Evolutionary conservation across 2,888 invertebrate genomes (phyloP).

Genomic region (Leptinotarsa juncta): DNA sequence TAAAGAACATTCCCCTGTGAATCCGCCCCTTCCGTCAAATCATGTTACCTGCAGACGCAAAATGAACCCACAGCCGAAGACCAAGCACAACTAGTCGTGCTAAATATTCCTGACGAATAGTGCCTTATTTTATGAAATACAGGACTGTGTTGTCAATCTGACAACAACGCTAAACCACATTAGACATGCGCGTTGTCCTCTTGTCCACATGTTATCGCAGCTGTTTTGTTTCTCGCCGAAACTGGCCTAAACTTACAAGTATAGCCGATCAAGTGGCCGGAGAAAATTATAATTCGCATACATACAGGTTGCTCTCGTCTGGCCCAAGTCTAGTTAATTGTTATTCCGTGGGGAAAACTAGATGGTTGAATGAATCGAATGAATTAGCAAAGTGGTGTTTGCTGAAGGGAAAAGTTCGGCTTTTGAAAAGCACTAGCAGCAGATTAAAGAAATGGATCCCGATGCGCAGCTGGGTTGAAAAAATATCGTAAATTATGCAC

Average conservation of each 20-base stretch:
- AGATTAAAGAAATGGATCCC: constrained; percentile 19
- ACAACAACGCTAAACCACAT: constrained; percentile 24
- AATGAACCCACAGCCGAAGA: no score
- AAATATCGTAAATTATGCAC: constrained; percentile 25
- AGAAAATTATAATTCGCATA: constrained; percentile 37
- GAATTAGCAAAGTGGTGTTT: constrained; percentile 27
- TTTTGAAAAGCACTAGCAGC: constrained; percentile 15
- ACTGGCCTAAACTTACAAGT: constrained; percentile 19
- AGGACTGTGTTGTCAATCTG: neutral
- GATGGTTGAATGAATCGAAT: constrained; percentile 12
- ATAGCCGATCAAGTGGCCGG: constrained; percentile 33
- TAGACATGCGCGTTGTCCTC: constrained; percentile 37
- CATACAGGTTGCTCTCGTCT: constrained; percentile 31
- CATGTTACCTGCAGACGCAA: no score
- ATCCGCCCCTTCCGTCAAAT: no score
- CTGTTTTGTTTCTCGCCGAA: constrained; percentile 43
- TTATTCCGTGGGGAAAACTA: constrained; percentile 17
- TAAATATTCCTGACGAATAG: no score
- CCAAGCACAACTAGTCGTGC: no score
- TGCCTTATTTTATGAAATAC: neutral
- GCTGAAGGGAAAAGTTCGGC: constrained; percentile 21
- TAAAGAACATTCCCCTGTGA: no score
- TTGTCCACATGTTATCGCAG: constrained; percentile 51
- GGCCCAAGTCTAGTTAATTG: constrained; percentile 20
- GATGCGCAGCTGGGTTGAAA: constrained; percentile 23